Conservation (phyloP, 1,140 invertebrate species). For the Leguminivora glycinivorella region DNA sequence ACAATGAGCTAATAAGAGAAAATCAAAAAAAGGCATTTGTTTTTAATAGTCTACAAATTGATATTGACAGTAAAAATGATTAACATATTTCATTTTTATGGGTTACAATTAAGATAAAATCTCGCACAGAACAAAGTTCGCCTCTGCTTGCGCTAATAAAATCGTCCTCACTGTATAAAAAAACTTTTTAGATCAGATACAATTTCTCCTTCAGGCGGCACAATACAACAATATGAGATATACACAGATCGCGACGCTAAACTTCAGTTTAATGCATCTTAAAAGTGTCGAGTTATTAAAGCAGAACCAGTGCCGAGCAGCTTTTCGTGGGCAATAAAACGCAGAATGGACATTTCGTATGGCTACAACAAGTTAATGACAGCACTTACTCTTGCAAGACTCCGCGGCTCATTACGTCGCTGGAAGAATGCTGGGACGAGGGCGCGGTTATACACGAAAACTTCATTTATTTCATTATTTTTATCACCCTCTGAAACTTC, state of each 20-base stretch:
- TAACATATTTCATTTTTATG: too few relatives aligned
- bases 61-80: too few relatives aligned
- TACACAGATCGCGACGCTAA: not conserved
- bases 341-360: constrained; percentile 24
- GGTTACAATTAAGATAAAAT: too few relatives aligned
- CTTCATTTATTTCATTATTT: constrained; percentile 10
- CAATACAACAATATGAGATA: not conserved
- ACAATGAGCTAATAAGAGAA: too few relatives aligned
- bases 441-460: not conserved
- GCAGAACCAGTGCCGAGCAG: constrained; percentile 11
- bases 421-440: constrained; percentile 18
- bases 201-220: not conserved
- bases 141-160: too few relatives aligned
- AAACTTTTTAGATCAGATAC: not conserved
- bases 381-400: constrained; percentile 17
- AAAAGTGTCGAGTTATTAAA: constrained; percentile 24
- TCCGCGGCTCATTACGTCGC: not conserved
- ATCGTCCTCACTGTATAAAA: too few relatives aligned
- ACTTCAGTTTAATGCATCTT: constrained; percentile 7
- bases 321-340: constrained; percentile 27
- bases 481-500: not conserved
- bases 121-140: too few relatives aligned
- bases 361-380: constrained; percentile 27
- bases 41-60: too few relatives aligned
- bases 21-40: too few relatives aligned